Evolutionary conservation across 2,888 invertebrate species (phyloP), one percentile per base, ranked within the genome.

Genomic region (Crocallis elinguaria): DNA sequence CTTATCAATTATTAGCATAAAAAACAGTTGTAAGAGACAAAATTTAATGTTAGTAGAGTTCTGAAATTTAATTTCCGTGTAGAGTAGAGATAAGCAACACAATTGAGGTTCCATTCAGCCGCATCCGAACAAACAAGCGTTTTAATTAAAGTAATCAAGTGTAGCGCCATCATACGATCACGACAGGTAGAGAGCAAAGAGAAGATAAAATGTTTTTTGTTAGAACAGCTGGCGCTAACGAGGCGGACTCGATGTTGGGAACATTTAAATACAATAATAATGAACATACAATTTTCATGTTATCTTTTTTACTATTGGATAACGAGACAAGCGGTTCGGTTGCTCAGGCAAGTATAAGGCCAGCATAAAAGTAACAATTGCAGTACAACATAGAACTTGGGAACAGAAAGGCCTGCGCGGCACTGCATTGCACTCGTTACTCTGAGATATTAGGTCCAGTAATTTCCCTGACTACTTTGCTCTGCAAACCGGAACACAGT

Each of bases 121-220:
- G 19, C 14, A 39, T 27, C 16, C 17, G 33, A 30, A 30, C 52
- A 52, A 52, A 52, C 52, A 46, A 39, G 19, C 27, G 52, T 21
- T 46, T 51, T 52, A 52, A 52, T 52, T 46, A 46, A 52, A 29
- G 41, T 36, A 46, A 46, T 45, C 45, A 45, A 52, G 37, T 25
- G 30, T 30, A 17, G 23, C 3, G 19, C 25, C 11, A 38, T 33
- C 38, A 11, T 1, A 14, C 19, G 5, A 39, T 42, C 44, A 14
- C 17, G 33, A 37, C 44, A 44, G 44, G 44, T 51, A 35, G 16
- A 35, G 16, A 12, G 30, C n/a, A 14, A 41, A 35, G 9, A 1
- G 25, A 13, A 27, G 11, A 35, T 32, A 19, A 25, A 41, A 41
- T 25, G 12, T 11, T 43, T 50, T 43, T 43, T 43, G 43, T 50